Base-by-base conservation (phyloP, 2,113 vertebrate genomes). In the Gobio gobio region DNA sequence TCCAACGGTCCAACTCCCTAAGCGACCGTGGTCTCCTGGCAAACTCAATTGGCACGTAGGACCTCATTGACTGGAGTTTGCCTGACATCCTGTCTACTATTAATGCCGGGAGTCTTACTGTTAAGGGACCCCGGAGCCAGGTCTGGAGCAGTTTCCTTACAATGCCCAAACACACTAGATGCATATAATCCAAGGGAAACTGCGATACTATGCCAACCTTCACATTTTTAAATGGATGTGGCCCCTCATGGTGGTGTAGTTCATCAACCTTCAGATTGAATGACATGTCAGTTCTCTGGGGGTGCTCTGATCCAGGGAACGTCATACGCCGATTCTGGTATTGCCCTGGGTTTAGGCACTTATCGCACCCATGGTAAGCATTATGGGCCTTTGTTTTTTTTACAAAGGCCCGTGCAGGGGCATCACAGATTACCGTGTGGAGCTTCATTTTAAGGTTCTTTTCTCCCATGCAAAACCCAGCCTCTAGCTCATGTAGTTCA, bases 401-500 rank as follows among this genome's bases (percentile, higher is more conserved):
- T 1, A 49, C 74, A 51, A 76, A 51, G 74, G 74, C n/a, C 20
- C 22, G 74, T 54, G 74, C 74, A 76, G 74, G 74, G 45, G 74
- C 24, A 24, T 76, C 74, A 76, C 74, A 76, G 18, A 76, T 16
- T 29, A 76, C 74, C 4, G 22, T 76, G 74, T 76, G 74, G 24
- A 76, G 74, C 74, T 26, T 9, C 4, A 76, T 76, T 26, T 76
- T 49, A 29, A 76, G 13, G 20, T 20, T 49, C 24, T 47, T 49
- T 54, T 76, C 74, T 29, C 74, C 74, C 54, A 76, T 16, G 45
- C 74, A 76, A 49, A 76, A 76, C 74, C 74, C 74, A 76, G 43
- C 74, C 43, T 76, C 74, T 76, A 76, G 74, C 74, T 76, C 10
- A 47, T 76, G 40, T 51, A 76, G 45, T 49, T 76, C 74, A 76